Conservation (phyloP, 2,797 vertebrate species). For the Pelochelys cantorii region DNA sequence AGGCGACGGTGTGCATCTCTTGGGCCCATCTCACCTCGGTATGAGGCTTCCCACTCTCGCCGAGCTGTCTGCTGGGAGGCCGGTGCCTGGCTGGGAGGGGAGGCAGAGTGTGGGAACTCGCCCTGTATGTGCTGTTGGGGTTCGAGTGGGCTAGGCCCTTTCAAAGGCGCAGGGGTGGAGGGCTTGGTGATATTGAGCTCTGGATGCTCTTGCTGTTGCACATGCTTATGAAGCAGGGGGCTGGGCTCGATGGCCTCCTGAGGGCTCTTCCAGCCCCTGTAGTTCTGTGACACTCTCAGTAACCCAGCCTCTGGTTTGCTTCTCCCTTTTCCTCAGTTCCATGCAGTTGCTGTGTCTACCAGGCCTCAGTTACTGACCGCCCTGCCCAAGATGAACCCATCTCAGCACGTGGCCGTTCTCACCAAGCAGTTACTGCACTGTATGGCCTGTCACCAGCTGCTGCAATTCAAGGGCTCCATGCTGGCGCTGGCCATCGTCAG, state of each 20-base stretch:
- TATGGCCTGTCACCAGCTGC: conserved; percentile 89
- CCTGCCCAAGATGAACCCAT: conserved; percentile 84
- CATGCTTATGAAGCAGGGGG: too few species aligned
- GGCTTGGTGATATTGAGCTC: not conserved
- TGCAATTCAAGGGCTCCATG: conserved; percentile 93
- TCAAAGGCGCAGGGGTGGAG: not conserved
- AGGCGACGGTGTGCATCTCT: not conserved
- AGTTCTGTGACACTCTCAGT: too few species aligned
- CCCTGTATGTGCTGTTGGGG: accelerated
- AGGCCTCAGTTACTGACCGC: conserved; percentile 86
- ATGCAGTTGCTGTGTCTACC: conserved; percentile 89
- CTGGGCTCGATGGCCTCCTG: too few species aligned
- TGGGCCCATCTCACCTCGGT: not conserved
- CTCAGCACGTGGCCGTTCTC: conserved; percentile 90
- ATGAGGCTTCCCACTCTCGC: not conserved
- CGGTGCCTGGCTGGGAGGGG: accelerated
- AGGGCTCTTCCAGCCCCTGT: too few species aligned
- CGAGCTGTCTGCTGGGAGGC: accelerated
- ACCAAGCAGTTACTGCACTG: conserved; percentile 91
- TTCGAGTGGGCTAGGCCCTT: accelerated
- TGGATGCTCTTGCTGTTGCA: not conserved
- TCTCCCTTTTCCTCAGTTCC: conserved; percentile 83
- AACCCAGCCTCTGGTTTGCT: not conserved
- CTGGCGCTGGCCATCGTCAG: conserved; percentile 94
- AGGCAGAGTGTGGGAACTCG: not conserved